Percentiles rank a stretch among this genome's conserved stretches.
phyloP scores from a whole-genome alignment of 1,140 invertebrate genomes.

The Lucilia sericata region DNA sequence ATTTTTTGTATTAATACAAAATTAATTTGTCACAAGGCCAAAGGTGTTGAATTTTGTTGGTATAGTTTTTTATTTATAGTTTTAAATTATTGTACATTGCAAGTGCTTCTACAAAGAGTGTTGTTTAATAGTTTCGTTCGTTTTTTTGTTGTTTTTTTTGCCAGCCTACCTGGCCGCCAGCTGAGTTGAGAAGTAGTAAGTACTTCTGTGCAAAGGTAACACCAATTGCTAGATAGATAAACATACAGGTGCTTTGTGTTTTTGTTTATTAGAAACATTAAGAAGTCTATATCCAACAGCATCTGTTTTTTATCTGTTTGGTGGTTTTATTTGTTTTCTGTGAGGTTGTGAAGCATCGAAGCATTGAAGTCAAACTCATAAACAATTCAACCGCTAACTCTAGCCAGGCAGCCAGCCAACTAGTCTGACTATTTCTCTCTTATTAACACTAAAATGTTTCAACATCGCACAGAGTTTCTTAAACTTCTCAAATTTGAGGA shows the following conservation, averaged over 20 bases:
- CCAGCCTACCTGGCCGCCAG: not conserved
- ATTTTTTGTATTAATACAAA: slow-evolving; percentile 11
- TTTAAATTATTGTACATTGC: not conserved
- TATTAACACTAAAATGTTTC: not conserved
- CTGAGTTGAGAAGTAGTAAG: slow-evolving; percentile 2
- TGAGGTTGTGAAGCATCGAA: not conserved
- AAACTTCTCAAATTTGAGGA: not conserved
- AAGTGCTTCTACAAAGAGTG: not conserved
- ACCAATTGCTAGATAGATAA: not conserved
- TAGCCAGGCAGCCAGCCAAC: not conserved
- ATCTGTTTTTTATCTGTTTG: not conserved
- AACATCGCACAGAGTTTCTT: not conserved
- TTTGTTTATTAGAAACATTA: not conserved
- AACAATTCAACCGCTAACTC: not conserved
- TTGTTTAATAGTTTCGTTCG: not conserved
- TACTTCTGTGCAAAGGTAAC: not conserved
- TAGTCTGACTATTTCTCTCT: not conserved
- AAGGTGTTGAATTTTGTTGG: slow-evolving; percentile 20
- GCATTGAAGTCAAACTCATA: not conserved
- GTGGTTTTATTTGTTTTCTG: not conserved
- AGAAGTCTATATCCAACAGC: not conserved
- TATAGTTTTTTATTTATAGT: slow-evolving; percentile 7
- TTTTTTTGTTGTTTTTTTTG: not conserved
- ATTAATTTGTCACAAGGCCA: slow-evolving; percentile 35
- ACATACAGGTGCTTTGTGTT: not conserved